Percentiles rank a stretch among this genome's conserved stretches.
These are phyloP conservation scores for Lagorchestes hirsutus DNA, from an alignment of 2,797 vertebrate genomes.

Conservation along the genomic window DNA sequence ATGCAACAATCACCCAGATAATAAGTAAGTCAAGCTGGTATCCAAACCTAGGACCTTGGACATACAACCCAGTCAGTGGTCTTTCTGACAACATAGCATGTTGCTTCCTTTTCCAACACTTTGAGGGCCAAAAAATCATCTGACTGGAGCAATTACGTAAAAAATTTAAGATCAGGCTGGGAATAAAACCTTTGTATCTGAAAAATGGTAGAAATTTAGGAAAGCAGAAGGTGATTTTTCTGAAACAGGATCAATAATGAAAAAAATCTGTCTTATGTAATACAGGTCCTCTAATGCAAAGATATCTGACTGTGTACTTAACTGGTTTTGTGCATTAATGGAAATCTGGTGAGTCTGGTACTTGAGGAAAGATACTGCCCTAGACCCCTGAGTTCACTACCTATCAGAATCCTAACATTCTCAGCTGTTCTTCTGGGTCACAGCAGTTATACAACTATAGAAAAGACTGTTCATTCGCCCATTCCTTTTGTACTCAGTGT, in stretches of 20 bases:
- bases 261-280: conserved; percentile 25
- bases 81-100: background rate
- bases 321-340: conserved; percentile 27
- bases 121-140: background rate
- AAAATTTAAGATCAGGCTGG: conserved; percentile 29
- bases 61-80: background rate
- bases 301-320: conserved; percentile 36
- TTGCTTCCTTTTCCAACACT: background rate
- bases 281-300: conserved; percentile 19
- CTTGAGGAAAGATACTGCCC: background rate
- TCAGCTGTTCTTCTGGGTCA: conserved; percentile 17
- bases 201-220: conserved; percentile 12
- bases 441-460: background rate
- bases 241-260: conserved; percentile 20
- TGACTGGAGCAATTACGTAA: background rate
- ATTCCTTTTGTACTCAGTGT: background rate
- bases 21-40: background rate
- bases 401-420: conserved; percentile 17
- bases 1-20: background rate
- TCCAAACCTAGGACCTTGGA: background rate
- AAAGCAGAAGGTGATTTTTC: conserved; percentile 17
- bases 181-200: conserved; percentile 45
- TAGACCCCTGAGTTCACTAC: background rate
- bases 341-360: conserved; percentile 34
- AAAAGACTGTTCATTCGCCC: background rate